Conservation (phyloP, 1,140 invertebrate genomes). For the Caerostris darwini region DNA sequence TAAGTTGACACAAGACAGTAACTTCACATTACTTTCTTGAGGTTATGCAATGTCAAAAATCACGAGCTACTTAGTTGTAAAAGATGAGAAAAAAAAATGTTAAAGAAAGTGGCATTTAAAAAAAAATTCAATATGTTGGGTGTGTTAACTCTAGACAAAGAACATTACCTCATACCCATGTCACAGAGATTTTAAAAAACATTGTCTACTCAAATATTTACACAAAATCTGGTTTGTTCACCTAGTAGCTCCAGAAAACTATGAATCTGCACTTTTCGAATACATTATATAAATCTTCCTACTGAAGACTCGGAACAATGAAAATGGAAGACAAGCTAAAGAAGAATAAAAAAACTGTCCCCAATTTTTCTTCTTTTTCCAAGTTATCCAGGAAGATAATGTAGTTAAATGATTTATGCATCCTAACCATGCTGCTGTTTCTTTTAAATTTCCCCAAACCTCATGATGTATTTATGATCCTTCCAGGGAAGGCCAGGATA, state of each 20-base stretch:
- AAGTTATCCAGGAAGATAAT: conserved; percentile 12
- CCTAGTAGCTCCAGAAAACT: not conserved
- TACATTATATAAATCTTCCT: conserved; percentile 49
- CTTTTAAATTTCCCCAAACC: conserved; percentile 62
- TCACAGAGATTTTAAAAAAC: not conserved
- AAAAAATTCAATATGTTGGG: not conserved
- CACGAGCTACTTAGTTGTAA: too few species aligned
- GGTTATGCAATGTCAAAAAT: too few species aligned
- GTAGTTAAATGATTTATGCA: conserved; percentile 64
- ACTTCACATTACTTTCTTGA: too few species aligned
- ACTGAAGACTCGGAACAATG: not conserved
- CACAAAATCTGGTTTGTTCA: conserved; percentile 42
- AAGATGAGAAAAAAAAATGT: too few species aligned
- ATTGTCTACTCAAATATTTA: conserved; percentile 43
- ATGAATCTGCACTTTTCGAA: conserved; percentile 37
- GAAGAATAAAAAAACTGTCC: not conserved
- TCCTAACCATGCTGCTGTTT: conserved; percentile 28
- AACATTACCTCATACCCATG: not conserved
- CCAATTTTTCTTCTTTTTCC: conserved; percentile 65
- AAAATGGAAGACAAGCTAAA: not conserved
- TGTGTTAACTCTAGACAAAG: not conserved
- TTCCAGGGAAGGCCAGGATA: not conserved
- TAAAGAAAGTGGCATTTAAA: too few species aligned
- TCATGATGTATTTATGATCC: conserved; percentile 70
- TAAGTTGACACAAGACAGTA: too few species aligned